Percentiles rank a stretch among this genome's conserved stretches.
Evolutionary conservation across 2,113 vertebrate species (phyloP).

Genomic region (Platanista minor): DNA sequence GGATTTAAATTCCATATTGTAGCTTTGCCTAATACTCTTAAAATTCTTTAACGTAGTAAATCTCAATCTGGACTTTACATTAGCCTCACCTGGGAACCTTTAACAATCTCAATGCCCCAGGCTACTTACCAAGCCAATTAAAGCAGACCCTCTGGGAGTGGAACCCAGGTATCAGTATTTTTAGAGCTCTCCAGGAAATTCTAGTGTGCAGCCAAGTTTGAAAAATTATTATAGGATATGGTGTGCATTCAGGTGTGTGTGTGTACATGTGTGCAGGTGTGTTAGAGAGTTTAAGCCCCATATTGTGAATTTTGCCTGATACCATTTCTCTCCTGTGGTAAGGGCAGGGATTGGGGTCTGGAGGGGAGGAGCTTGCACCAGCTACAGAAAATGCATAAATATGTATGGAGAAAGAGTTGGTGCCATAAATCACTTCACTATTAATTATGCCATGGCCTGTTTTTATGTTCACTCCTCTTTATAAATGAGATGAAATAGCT

Average conservation of each 20-base stretch:
- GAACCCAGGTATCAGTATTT: neutral
- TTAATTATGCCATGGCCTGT: slow-evolving; percentile 74
- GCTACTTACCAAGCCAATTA: neutral
- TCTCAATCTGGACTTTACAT: neutral
- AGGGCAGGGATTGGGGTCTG: neutral
- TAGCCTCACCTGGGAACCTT: neutral
- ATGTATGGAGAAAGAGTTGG: slow-evolving; percentile 39
- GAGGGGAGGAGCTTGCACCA: neutral
- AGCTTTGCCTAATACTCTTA: neutral
- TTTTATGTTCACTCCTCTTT: slow-evolving; percentile 74
- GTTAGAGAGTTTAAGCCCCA: neutral
- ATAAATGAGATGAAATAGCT: slow-evolving; percentile 76
- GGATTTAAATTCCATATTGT: neutral
- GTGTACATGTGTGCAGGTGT: neutral
- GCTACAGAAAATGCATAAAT: slow-evolving; percentile 40
- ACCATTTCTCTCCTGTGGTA: neutral
- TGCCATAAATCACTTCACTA: slow-evolving; percentile 67
- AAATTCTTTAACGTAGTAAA: neutral
- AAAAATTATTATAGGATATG: neutral
- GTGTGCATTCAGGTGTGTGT: fast-evolving
- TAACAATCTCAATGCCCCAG: neutral
- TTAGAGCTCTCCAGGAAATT: neutral
- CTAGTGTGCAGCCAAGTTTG: neutral
- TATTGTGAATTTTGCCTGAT: neutral
- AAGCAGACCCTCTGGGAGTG: neutral